These are phyloP conservation scores for Tenthredo livida DNA, from an alignment of 2,888 invertebrate species.

Conservation along the genomic window DNA sequence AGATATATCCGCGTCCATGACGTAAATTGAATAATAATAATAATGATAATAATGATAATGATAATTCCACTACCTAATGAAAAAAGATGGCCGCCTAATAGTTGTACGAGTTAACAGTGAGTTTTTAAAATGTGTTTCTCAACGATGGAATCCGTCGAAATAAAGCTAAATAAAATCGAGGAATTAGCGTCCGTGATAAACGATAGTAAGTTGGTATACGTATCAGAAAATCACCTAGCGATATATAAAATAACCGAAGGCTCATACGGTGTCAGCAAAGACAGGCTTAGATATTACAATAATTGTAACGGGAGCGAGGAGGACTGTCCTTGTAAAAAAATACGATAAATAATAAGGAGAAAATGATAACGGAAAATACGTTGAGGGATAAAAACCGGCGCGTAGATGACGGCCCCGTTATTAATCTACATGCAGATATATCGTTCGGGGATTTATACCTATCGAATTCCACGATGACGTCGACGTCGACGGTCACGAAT, in stretches of 20 bases:
- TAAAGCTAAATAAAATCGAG: conserved; percentile 61
- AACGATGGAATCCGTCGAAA: conserved; percentile 70
- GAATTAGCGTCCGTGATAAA: conserved; percentile 57
- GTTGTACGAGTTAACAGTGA: conserved; percentile 60
- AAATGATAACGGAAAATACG: conserved; percentile 35
- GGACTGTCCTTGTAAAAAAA: conserved; percentile 68
- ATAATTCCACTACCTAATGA: too few species aligned
- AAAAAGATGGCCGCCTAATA: conserved; percentile 73
- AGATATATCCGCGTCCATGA: neutral
- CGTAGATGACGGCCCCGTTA: conserved; percentile 19
- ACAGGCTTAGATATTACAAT: conserved; percentile 59
- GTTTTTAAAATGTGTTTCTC: conserved; percentile 62
- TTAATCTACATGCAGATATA: neutral
- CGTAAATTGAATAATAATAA: too few species aligned
- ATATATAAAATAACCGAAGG: conserved; percentile 56
- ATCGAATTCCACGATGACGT: neutral
- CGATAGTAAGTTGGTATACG: conserved; percentile 55
- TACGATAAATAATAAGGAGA: conserved; percentile 47
- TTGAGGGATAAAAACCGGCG: neutral
- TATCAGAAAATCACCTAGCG: conserved; percentile 54
- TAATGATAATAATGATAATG: too few species aligned
- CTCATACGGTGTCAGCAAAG: conserved; percentile 56
- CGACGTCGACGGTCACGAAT: conserved; percentile 1
- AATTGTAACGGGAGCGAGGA: conserved; percentile 64
- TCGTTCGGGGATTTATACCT: conserved; percentile 6